Conservation (phyloP, 1,140 invertebrate genomes). For the Dinoponera quadriceps region DNA sequence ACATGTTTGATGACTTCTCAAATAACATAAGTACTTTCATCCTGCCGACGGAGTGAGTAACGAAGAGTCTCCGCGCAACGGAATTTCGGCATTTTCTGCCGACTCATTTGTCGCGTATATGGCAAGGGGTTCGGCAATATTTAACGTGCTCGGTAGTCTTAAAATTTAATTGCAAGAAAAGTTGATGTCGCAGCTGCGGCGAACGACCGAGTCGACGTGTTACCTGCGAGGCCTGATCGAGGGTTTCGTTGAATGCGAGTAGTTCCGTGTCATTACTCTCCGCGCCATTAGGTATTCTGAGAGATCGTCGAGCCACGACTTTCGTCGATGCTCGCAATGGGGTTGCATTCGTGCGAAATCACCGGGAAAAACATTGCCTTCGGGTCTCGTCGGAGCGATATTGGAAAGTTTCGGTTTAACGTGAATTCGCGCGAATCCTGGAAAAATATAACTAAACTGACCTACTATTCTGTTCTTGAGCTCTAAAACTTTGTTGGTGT, state of each 20-base stretch:
- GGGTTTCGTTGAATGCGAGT: background rate
- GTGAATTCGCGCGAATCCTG: background rate
- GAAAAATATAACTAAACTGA: conserved; percentile 5
- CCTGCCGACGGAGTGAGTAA: background rate
- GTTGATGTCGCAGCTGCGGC: conserved; percentile 18
- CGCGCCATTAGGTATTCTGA: background rate
- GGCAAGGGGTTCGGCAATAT: background rate
- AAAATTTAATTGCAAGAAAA: conserved; percentile 45
- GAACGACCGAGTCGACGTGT: background rate
- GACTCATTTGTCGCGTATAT: background rate
- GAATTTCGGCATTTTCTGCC: background rate
- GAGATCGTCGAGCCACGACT: background rate
- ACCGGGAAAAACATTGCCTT: background rate
- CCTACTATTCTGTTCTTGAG: too few species aligned
- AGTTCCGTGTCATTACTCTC: background rate
- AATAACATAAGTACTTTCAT: too few species aligned
- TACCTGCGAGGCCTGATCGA: background rate
- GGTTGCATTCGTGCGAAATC: background rate
- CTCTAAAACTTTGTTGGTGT: too few species aligned
- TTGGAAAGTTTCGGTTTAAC: conserved; percentile 1
- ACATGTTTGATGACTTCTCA: background rate
- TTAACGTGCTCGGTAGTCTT: background rate
- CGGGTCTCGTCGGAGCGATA: background rate
- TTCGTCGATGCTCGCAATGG: conserved; percentile 4
- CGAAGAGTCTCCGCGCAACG: background rate